A percentile compares a stretch with the other conserved stretches of the same genome.
These are phyloP conservation scores for Sapajus apella DNA, from an alignment of 2,113 vertebrate species.

Conservation along the genomic window DNA sequence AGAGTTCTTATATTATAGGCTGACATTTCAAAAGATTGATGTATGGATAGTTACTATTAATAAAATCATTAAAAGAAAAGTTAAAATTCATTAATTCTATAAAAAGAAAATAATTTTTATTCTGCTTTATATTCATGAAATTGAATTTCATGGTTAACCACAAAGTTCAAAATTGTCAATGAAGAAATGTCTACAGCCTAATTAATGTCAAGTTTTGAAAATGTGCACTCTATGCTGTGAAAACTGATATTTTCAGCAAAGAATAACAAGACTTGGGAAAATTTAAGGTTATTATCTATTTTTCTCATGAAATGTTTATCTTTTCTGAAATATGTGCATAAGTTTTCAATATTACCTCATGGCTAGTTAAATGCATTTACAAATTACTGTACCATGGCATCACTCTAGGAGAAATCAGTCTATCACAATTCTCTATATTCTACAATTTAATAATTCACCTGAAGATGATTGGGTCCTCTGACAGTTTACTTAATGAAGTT, in stretches of 20 bases:
- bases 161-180: slow-evolving; percentile 66
- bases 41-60: neutral
- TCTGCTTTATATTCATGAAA: slow-evolving; percentile 65
- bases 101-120: slow-evolving; percentile 47
- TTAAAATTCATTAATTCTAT: slow-evolving; percentile 41
- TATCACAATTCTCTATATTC: neutral
- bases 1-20: neutral
- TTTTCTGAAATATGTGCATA: neutral
- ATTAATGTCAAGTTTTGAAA: slow-evolving; percentile 69
- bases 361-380: neutral
- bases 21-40: slow-evolving; percentile 37
- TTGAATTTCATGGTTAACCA: slow-evolving; percentile 58
- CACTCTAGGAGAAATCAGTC: neutral
- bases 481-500: neutral
- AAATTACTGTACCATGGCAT: neutral
- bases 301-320: neutral
- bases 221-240: neutral
- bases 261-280: neutral
- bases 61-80: slow-evolving; percentile 35
- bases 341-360: neutral
- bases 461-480: neutral
- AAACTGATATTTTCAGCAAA: slow-evolving; percentile 48
- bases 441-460: neutral
- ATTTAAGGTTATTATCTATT: neutral
- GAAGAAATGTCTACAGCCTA: slow-evolving; percentile 50